phyloP scores from a whole-genome alignment of 2,113 vertebrate genomes.

The Actenoides lindsayi region DNA sequence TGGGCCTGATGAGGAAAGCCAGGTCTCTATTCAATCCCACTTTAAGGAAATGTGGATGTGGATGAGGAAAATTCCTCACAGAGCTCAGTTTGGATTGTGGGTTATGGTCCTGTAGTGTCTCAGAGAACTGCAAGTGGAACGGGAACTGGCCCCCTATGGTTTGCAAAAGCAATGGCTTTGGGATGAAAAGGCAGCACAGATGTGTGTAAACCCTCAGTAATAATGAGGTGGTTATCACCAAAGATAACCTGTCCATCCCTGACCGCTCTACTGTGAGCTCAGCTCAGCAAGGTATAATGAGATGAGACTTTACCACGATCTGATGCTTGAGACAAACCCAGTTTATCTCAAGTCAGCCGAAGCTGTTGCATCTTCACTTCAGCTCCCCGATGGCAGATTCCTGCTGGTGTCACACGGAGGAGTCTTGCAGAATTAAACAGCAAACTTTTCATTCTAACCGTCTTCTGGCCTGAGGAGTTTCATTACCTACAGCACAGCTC shows the following conservation, averaged over 20 bases:
- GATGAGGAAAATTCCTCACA: neutral
- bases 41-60: neutral
- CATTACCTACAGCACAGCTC: neutral
- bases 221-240: too few relatives aligned
- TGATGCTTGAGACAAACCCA: neutral
- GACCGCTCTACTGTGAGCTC: neutral
- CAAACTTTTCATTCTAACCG: neutral
- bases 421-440: neutral
- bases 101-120: neutral
- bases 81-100: neutral
- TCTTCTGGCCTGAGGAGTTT: neutral
- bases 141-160: neutral
- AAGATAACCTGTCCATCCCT: neutral
- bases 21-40: neutral
- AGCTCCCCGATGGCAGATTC: neutral
- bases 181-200: neutral
- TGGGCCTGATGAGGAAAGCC: neutral
- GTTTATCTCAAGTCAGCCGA: neutral
- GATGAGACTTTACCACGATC: neutral
- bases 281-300: neutral
- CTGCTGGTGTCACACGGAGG: neutral
- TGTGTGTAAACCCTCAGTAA: rapidly evolving
- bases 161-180: neutral
- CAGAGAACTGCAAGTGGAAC: neutral
- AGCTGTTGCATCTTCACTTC: neutral